Base-by-base conservation (phyloP, 1,140 invertebrate species). In the Brachionus asplanchnoidis region DNA sequence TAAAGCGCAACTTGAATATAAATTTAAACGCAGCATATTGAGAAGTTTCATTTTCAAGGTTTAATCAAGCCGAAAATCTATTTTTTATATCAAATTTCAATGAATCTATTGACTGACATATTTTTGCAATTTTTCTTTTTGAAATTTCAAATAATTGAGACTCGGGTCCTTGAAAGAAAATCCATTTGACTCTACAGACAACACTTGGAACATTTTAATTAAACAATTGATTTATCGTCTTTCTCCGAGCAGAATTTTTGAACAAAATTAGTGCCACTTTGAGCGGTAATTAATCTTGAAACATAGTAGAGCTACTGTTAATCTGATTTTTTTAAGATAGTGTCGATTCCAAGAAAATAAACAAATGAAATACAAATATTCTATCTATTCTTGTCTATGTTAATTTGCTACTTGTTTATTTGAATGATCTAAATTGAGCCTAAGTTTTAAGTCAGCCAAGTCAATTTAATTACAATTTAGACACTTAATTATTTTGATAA, bases 121-220 rank as follows among this genome's bases (percentile, higher is more conserved):
- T 68, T 68, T 32, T 68, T 68, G 26, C 14, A 32, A 7, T 12
- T n/a, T 36, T n/a, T 32, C 23, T 32, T 32, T 68, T 14, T 32
- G 17, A 68, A 68, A 46, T 75, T 75, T 40, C 70, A 42, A 75
- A 75, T 75, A 75, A 75, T 17, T 23, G 32, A n/a, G n/a, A n/a
- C 12, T 44, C 40, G 36, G 70, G 70, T 75, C 70, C 70, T 75
- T 75, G 70, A 75, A 75, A 75, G 70, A 75, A 75, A 75, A 44
- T 28, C 7, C 66, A 68, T 68, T 68, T 68, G 66, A 68, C 32
- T 68, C 66, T 20, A 12, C 12, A 28, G 26, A 32, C 32, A 68
- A 68, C 66, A 68, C 66, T 68, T 68, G 66, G 32, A 68, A 68
- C 26, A 28, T 32, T 32, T n/a, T 32, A n/a, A 68, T 23, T 9